Evolutionary conservation across 2,797 vertebrate species (phyloP), one percentile per base, ranked within the genome.

Genomic region (Menidia menidia): DNA sequence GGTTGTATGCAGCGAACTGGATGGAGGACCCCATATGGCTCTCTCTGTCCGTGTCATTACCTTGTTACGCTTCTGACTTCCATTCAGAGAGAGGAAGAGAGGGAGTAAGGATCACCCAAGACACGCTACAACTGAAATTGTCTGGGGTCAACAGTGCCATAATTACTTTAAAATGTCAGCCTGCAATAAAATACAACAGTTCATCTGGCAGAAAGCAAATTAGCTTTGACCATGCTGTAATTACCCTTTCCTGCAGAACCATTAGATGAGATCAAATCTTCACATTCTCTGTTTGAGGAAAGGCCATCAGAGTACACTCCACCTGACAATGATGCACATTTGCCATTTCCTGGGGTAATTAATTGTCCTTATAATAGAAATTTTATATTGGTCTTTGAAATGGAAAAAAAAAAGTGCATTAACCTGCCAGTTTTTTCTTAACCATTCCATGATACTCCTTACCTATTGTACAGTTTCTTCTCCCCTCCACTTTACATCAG

Each of bases 91-190:
- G 94, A 19, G n/a, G 6, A 9, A 94, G 93, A 93, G 91, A 73
- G 83, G 72, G 79, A 86, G 90, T 45, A 81, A 68, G 96, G 95
- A 95, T 95, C 94, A 94, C 95, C 96, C 95, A 96, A 96, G 97
- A 97, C 96, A 95, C 88, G 94, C 95, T 96, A 96, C 96, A 97
- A 97, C 96, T 97, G 95, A 96, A 98, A 99, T 97, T 96, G 97
- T 97, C 96, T 96, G 97, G 97, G 98, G 98, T 99, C 98, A 99
- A 98, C 97, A 98, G 97, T 98, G 96, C 97, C 94, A 96, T 99
- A 99, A 99, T 99, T 99, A 99, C 97, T 99, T 99, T 98, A 97
- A 99, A 99, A 99, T 99, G 98, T 99, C 98, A 99, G 97, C 96
- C 96, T 96, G 98, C 98, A 98, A 99, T 99, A 99, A 99, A 99